phyloP scores from a whole-genome alignment of 2,797 vertebrate species.

The Phaenicophaeus curvirostris region DNA sequence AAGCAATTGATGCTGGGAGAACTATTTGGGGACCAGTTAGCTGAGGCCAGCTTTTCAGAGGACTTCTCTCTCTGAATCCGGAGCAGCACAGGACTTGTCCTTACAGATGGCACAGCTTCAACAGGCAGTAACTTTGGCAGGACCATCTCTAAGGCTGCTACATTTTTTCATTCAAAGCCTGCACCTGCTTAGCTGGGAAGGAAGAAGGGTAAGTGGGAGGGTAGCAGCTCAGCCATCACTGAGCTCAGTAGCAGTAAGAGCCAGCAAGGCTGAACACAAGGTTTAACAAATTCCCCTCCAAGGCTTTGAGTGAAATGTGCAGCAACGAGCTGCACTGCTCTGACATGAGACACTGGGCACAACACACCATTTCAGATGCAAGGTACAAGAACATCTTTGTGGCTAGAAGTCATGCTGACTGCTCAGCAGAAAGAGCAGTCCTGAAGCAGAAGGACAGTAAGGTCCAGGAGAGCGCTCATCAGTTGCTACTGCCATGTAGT shows the following conservation, averaged over 20 bases:
- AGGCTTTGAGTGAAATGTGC: background rate
- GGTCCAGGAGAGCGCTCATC: background rate
- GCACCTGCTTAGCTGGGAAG: background rate
- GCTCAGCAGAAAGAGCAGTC: fast-evolving
- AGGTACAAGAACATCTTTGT: background rate
- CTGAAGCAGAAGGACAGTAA: fast-evolving
- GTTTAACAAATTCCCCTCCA: background rate
- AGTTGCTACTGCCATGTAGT: background rate
- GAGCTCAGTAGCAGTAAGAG: background rate
- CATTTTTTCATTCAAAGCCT: background rate
- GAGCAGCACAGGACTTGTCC: background rate
- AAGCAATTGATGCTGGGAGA: background rate
- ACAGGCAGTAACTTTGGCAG: background rate
- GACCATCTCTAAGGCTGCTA: background rate
- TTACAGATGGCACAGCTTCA: background rate
- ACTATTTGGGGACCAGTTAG: background rate
- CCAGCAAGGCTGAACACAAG: background rate
- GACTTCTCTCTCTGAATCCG: background rate
- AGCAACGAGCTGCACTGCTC: background rate
- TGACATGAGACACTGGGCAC: background rate
- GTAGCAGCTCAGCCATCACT: background rate
- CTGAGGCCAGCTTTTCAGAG: background rate
- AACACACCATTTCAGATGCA: fast-evolving
- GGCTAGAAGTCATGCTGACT: background rate
- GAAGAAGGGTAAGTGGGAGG: background rate